These are phyloP conservation scores for Cromileptes altivelis DNA, from an alignment of 2,113 vertebrate genomes.

Conservation along the genomic window DNA sequence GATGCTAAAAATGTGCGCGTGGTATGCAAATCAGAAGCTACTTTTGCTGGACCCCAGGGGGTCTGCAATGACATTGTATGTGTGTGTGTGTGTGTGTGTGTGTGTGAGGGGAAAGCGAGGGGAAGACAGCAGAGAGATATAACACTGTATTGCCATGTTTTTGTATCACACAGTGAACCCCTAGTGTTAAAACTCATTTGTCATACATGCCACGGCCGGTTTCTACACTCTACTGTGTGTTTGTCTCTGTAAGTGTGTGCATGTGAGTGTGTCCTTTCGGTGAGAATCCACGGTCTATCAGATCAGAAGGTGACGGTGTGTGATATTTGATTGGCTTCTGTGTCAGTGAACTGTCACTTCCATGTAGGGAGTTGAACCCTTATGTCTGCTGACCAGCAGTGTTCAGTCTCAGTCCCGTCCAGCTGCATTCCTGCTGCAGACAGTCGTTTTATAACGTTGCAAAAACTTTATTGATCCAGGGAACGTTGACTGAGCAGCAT, in stretches of 20 bases:
- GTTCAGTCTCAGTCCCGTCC: neutral
- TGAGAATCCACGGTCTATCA: constrained; percentile 3
- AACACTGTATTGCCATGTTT: constrained; percentile 52
- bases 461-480: constrained; percentile 47
- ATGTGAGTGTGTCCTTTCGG: neutral
- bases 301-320: constrained; percentile 34
- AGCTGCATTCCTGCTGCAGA: constrained; percentile 22
- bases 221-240: constrained; percentile 18
- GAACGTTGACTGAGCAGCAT: neutral
- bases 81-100: constrained; percentile 23
- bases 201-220: constrained; percentile 57
- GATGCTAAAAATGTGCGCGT: constrained; percentile 55
- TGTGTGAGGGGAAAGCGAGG: neutral
- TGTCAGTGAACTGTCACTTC: constrained; percentile 35
- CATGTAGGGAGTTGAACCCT: too few relatives aligned
- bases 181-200: constrained; percentile 66
- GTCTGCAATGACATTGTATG: constrained; percentile 34
- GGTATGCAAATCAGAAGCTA: constrained; percentile 56
- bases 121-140: constrained; percentile 34
- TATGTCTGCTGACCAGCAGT: constrained; percentile 12
- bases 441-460: constrained; percentile 16
- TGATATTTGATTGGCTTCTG: constrained; percentile 57
- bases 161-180: constrained; percentile 53
- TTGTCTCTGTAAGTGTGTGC: constrained; percentile 10
- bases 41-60: constrained; percentile 44